Base-by-base conservation (phyloP, 2,113 vertebrate species). In the Bubo blakistoni region DNA sequence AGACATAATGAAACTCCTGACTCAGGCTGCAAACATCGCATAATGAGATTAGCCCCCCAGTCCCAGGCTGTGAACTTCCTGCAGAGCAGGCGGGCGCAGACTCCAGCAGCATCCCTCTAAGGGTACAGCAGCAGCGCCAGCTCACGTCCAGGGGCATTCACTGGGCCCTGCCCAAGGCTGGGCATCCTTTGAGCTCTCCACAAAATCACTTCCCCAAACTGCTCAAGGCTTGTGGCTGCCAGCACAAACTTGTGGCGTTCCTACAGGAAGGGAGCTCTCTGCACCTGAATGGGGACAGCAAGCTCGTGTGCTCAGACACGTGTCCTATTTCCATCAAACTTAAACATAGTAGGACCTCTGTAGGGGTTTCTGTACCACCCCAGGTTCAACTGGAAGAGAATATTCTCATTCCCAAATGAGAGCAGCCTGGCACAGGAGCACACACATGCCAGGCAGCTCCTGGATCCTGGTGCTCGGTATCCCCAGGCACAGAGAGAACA, bases 1-100 rank as follows among this genome's bases (percentile, higher is more conserved):
- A 90, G 76, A 42, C n/a, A 21, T 80, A 49, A 93, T 92, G 90
- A 77, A 89, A 91, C 58, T 80, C 62, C 72, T 73, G 93, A 70
- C 67, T 95, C 78, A 29, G 62, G 70, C 78, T 88, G 49, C 79
- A 51, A 81, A 67, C 49, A 30, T 5, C 27, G 73, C 65, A 22
- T 76, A 79, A 91, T 58, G 78, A 46, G 82, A 90, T 96, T 62
- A 95, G 78, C 67, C 81, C 66, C 62, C 51, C 0, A 10, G 36
- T 71, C 54, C 26, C 78, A 18, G 81, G 62, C 90, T 26, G 55
- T 9, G 87, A 73, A 26, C 84, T 82, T 91, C 81, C 74, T 55
- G 83, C 54, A 38, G 71, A 76, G 77, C 10, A 4, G 70, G 36
- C 1, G 3, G 49, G 65, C 2, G 0, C 52, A 38, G 66, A 12